Evolutionary conservation across 2,888 invertebrate genomes (phyloP).

Genomic region (Ferdinandea cuprea): DNA sequence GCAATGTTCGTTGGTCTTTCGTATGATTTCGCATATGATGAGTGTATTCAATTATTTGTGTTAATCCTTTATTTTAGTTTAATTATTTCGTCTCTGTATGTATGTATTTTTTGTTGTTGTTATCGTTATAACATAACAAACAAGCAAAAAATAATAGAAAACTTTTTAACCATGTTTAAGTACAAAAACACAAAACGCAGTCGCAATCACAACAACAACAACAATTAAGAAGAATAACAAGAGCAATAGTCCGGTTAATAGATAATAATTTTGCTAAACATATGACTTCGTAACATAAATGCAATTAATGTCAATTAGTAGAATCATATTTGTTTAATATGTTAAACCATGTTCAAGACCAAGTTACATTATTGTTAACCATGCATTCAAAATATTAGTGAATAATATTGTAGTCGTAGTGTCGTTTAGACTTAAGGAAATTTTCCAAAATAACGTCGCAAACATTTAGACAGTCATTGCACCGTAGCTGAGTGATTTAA

Average conservation of each 20-base stretch:
- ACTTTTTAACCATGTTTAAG: conserved; percentile 37
- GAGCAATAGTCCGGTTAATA: conserved; percentile 41
- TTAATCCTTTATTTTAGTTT: conserved; percentile 72
- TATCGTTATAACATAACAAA: conserved; percentile 6
- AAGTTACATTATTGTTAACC: conserved; percentile 59
- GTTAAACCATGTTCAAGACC: conserved; percentile 49
- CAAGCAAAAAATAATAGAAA: conserved; percentile 7
- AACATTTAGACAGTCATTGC: conserved; percentile 8
- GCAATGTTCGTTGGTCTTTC: conserved; percentile 25
- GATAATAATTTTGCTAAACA: conserved; percentile 32
- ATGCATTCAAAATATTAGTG: conserved; percentile 38
- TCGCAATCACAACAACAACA: too few species aligned
- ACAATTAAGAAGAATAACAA: conserved; percentile 29
- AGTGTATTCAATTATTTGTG: conserved; percentile 78
- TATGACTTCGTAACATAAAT: conserved; percentile 36
- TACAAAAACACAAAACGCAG: conserved; percentile 41
- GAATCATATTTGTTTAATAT: conserved; percentile 43
- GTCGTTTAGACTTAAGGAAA: conserved; percentile 36
- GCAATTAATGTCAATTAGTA: conserved; percentile 68
- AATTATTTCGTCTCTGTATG: conserved; percentile 45
- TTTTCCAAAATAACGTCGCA: not conserved
- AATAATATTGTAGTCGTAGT: conserved; percentile 26
- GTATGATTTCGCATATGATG: conserved; percentile 77
- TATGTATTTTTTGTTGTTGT: conserved; percentile 10
- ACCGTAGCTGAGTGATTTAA: not conserved